Evolutionary conservation across 2,797 vertebrate genomes (phyloP).

Genomic region (Anomalospiza imberbis): DNA sequence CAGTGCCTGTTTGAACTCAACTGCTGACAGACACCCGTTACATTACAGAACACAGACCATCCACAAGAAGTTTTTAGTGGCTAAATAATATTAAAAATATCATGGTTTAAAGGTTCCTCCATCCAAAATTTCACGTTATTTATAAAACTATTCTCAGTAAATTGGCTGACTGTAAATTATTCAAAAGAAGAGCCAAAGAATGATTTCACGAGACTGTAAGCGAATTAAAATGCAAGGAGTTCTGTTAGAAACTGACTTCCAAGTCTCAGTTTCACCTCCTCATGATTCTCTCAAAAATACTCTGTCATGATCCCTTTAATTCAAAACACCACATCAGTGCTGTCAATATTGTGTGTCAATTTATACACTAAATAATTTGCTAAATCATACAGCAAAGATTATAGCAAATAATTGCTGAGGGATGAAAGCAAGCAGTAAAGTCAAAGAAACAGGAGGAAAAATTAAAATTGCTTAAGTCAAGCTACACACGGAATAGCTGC

Average conservation of each 20-base stretch:
- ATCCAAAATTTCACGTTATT: neutral
- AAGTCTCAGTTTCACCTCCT: neutral
- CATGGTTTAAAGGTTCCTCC: neutral
- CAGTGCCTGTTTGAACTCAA: neutral
- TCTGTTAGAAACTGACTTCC: neutral
- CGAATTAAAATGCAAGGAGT: neutral
- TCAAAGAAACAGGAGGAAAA: conserved; percentile 7
- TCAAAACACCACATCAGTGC: neutral
- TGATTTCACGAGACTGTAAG: neutral
- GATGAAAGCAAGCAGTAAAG: conserved; percentile 3
- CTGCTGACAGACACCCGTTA: neutral
- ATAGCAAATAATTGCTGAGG: conserved; percentile 29
- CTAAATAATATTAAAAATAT: neutral
- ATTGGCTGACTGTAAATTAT: neutral
- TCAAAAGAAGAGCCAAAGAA: neutral
- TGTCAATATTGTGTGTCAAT: conserved; percentile 28
- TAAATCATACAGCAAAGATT: conserved; percentile 14
- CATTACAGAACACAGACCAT: neutral
- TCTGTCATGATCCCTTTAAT: neutral
- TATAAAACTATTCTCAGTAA: neutral
- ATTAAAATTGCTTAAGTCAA: neutral
- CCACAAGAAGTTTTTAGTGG: neutral
- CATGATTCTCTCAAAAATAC: neutral
- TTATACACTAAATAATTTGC: conserved; percentile 44
- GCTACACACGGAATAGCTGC: neutral